These are phyloP conservation scores for Plecturocebus donacophilus DNA, from an alignment of 2,113 vertebrate species.

Conservation along the genomic window DNA sequence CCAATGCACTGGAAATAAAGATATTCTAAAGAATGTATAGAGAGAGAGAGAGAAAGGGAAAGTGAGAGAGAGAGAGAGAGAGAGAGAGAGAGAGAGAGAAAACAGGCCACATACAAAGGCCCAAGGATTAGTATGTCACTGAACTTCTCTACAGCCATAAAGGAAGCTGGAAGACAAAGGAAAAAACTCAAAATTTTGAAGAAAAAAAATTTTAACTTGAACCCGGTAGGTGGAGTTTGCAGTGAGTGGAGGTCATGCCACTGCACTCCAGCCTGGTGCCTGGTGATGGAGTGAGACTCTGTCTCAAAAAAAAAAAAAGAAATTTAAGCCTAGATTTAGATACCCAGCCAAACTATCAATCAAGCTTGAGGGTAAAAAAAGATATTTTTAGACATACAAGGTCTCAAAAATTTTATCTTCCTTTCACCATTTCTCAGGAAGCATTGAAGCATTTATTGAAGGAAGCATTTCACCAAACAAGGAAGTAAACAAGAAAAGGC, in stretches of 20 bases:
- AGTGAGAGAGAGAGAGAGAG: neutral
- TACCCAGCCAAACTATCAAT: conserved; percentile 55
- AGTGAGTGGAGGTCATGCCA: too few species aligned
- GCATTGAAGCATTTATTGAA: neutral
- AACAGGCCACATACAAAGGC: neutral
- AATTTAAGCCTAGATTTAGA: conserved; percentile 4
- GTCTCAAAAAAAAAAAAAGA: neutral
- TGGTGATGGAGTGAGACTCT: too few species aligned
- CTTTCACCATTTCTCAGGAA: neutral
- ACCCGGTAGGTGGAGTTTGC: too few species aligned
- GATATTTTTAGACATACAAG: neutral
- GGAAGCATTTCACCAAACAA: neutral
- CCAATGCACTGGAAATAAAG: neutral
- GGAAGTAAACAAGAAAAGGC: neutral
- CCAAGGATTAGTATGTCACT: neutral
- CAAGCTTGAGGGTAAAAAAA: conserved; percentile 6
- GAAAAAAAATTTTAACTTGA: neutral
- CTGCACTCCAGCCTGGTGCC: too few species aligned
- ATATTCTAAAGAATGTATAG: neutral
- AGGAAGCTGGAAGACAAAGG: conserved; percentile 13
- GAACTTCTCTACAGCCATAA: neutral
- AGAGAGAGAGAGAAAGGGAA: neutral
- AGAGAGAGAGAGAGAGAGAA: neutral
- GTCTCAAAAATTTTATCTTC: neutral
- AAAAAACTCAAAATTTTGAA: neutral